Conservation (phyloP, 2,888 invertebrate genomes). For the Dinocampus coccinellae region DNA sequence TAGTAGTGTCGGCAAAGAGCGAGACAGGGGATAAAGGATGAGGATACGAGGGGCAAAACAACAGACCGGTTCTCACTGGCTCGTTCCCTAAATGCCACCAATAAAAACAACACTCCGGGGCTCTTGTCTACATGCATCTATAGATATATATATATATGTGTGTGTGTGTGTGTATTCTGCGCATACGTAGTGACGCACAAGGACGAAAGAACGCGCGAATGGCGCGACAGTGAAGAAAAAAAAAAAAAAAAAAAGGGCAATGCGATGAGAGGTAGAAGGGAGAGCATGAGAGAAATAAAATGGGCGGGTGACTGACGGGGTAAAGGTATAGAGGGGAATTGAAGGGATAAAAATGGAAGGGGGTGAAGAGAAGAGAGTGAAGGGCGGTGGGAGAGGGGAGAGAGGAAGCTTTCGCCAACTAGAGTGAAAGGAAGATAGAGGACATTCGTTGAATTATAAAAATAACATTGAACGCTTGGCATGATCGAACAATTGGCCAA, state of each 20-base stretch:
- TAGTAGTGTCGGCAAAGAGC: conserved; percentile 20
- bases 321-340: no score
- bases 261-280: no score
- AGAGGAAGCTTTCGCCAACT: conserved; percentile 36
- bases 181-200: conserved; percentile 14
- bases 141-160: no score
- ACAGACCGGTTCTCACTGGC: conserved; percentile 63
- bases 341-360: conserved; percentile 35
- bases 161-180: neutral
- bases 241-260: conserved; percentile 24
- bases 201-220: conserved; percentile 41
- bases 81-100: conserved; percentile 61
- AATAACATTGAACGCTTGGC: conserved; percentile 61
- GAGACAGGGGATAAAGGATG: conserved; percentile 24
- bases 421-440: conserved; percentile 23
- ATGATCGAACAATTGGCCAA: conserved; percentile 65
- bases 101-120: conserved; percentile 62
- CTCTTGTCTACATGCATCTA: no score
- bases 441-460: conserved; percentile 63
- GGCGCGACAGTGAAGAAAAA: conserved; percentile 39
- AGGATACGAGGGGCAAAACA: conserved; percentile 60
- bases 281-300: neutral
- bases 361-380: no score
- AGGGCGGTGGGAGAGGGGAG: no score
- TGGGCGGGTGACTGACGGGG: no score